Evolutionary conservation across 2,113 vertebrate species (phyloP), one percentile per base, ranked within the genome.

Genomic region (Holacanthus passer): DNA sequence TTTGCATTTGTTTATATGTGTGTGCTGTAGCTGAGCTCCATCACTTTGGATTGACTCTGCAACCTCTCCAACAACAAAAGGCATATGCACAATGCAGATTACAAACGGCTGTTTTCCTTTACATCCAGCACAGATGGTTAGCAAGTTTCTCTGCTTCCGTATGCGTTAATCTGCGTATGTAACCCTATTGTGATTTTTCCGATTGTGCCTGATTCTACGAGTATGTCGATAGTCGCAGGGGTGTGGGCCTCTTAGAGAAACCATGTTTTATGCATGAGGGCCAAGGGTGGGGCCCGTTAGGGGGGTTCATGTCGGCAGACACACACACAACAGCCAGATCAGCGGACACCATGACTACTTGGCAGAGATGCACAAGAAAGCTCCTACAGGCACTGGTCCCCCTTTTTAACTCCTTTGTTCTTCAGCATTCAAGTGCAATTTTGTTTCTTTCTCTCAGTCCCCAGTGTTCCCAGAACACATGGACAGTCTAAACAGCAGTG

Each of bases 201-300:
- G 55, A 77, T 79, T 84, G 72, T 86, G 68, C 70, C 78, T 82
- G 81, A 78, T 77, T 71, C 73, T 65, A 39, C 14, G 31, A 79
- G 60, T 77, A 64, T 83, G 88, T 47, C 32, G 50, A 81, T 78
- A 84, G 73, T 76, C 27, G 55, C 60, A 87, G 78, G 79, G 85
- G 76, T 80, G 72, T 82, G 87, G 87, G 86, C 86, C 88, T 93
- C 90, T 84, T n/a, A 41, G 39, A 82, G 82, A 80, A 64, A 0
- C 2, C 79, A 93, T 94, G 94, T 94, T 93, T 92, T 91, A 94
- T 94, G 91, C 90, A 95, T 94, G 88, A 95, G 84, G 88, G 88
- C 77, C 80, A 76, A 86, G 90, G 87, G 88, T 89, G 88, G 88
- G 91, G 88, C 79, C 86, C 29, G 65, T 81, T 84, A 80, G 85